phyloP scores from a whole-genome alignment of 2,113 vertebrate species.

The Anser cygnoides region DNA sequence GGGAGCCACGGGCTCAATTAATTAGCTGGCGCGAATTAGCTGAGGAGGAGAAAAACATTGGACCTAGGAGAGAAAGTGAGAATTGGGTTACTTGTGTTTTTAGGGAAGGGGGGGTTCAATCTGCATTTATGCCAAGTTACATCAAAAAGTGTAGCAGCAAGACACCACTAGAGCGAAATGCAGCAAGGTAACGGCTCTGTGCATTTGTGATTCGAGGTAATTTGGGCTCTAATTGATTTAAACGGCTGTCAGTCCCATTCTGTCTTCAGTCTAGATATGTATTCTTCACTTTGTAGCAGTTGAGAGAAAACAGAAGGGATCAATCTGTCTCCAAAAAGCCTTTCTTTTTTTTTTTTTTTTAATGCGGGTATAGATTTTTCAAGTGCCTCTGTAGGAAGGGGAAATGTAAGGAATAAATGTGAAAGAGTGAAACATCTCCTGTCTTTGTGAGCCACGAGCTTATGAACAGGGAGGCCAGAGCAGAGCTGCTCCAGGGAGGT shows the following conservation, averaged over 20 bases:
- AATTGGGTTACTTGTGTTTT: not conserved
- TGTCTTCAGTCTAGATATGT: not conserved
- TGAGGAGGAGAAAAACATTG: fast-evolving
- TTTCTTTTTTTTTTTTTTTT: not conserved
- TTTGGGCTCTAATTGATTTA: not conserved
- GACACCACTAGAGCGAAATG: fast-evolving
- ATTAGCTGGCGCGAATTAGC: conserved; percentile 9
- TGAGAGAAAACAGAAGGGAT: not conserved
- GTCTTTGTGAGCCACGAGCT: not conserved
- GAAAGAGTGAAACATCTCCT: not conserved
- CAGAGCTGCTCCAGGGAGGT: not conserved
- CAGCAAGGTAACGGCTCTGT: not conserved
- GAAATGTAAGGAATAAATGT: not conserved
- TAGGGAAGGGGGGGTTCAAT: not conserved
- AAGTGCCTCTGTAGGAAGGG: not conserved
- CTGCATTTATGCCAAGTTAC: not conserved
- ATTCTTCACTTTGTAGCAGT: not conserved
- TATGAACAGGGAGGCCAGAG: not conserved
- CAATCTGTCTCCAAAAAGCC: not conserved
- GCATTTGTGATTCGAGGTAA: not conserved
- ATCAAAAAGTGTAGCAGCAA: fast-evolving
- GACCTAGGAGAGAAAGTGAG: no score
- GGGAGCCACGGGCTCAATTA: conserved; percentile 52
- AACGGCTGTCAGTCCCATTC: fast-evolving
- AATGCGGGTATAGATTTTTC: not conserved